Evolutionary conservation across 2,113 vertebrate genomes (phyloP).

Genomic region (Poecilia latipinna): DNA sequence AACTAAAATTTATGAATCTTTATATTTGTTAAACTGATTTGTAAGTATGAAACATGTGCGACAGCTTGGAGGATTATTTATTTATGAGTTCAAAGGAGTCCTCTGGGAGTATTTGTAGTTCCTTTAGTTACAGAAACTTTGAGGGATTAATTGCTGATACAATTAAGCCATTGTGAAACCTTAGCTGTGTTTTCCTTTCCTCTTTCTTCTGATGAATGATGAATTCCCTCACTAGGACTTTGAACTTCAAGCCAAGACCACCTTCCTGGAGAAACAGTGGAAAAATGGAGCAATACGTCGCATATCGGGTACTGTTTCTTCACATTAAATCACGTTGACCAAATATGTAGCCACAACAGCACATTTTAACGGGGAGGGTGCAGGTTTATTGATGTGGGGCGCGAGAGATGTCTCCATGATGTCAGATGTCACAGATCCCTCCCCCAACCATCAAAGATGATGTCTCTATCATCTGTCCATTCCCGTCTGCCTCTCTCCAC

Average conservation of each 20-base stretch:
- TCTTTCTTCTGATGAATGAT: slow-evolving; percentile 45
- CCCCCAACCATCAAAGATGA: slow-evolving; percentile 61
- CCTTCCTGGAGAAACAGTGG: slow-evolving; percentile 38
- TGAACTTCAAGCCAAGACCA: slow-evolving; percentile 57
- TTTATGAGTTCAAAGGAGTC: slow-evolving; percentile 12
- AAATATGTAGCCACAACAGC: slow-evolving; percentile 27
- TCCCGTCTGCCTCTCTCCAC: slow-evolving; percentile 46
- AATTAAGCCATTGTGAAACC: slow-evolving; percentile 61
- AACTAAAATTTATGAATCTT: not conserved
- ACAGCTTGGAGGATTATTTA: not conserved
- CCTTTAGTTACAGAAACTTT: slow-evolving; percentile 54
- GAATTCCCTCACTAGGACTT: slow-evolving; percentile 26
- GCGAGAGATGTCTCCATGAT: slow-evolving; percentile 45
- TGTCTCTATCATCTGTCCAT: slow-evolving; percentile 72
- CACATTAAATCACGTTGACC: not conserved
- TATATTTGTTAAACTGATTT: not conserved
- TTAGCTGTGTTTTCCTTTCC: slow-evolving; percentile 60
- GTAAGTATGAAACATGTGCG: not conserved
- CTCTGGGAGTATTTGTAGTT: not conserved
- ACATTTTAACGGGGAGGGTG: slow-evolving; percentile 20
- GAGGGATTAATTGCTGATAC: slow-evolving; percentile 44
- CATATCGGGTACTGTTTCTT: not conserved
- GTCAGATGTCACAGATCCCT: slow-evolving; percentile 52
- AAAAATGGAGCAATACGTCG: slow-evolving; percentile 14
- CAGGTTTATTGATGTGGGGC: not conserved